Conservation (phyloP, 2,113 vertebrate genomes). For the Peromyscus californicus region DNA sequence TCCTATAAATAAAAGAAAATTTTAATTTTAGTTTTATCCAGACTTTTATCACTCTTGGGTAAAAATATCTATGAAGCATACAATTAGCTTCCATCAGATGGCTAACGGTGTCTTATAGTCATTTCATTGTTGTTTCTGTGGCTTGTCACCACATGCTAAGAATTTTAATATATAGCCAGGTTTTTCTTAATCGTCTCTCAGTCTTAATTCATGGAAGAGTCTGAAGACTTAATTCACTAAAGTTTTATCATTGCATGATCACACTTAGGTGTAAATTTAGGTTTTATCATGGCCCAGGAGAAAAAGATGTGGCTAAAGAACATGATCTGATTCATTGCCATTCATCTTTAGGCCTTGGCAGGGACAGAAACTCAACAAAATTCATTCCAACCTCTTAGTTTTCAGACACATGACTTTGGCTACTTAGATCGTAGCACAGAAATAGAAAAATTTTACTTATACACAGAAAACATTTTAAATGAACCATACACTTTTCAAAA, state of each 20-base stretch:
- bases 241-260: slow-evolving; percentile 52
- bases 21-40: slow-evolving; percentile 34
- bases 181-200: slow-evolving; percentile 51
- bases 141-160: not conserved
- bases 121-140: not conserved
- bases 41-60: not conserved
- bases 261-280: slow-evolving; percentile 31
- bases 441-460: slow-evolving; percentile 34
- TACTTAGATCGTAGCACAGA: slow-evolving; percentile 12
- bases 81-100: slow-evolving; percentile 27
- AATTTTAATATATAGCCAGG: slow-evolving; percentile 38
- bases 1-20: not conserved
- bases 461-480: slow-evolving; percentile 21
- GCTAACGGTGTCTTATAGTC: slow-evolving; percentile 1
- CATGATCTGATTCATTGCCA: slow-evolving; percentile 22
- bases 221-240: slow-evolving; percentile 12
- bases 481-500: not conserved
- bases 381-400: slow-evolving; percentile 35
- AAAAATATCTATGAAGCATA: slow-evolving; percentile 21
- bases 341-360: slow-evolving; percentile 53
- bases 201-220: slow-evolving; percentile 24
- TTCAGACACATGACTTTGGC: not conserved
- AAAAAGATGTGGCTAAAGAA: not conserved
- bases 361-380: too few species aligned
- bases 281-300: not conserved